These are phyloP conservation scores for Tethea ocularis DNA, from an alignment of 2,888 invertebrate genomes.

Conservation along the genomic window DNA sequence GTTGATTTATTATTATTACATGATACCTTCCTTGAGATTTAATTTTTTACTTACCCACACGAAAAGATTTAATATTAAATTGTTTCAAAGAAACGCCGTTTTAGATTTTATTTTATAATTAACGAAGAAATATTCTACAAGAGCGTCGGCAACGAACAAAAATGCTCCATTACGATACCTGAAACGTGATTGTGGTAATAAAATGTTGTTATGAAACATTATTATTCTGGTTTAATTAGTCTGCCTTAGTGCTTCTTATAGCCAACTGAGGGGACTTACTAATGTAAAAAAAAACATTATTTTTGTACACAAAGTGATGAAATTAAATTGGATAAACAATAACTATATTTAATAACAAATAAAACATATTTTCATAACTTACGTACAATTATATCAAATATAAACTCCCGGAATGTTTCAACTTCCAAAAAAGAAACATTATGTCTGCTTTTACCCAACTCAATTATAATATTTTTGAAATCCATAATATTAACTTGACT, in stretches of 20 bases:
- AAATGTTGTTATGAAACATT: neutral
- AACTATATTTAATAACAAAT: no score
- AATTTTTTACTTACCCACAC: neutral
- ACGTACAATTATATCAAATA: no score
- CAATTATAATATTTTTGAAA: no score
- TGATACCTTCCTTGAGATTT: no score
- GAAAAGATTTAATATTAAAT: neutral
- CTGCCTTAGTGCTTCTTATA: neutral
- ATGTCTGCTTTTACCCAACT: no score
- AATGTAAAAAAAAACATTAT: neutral
- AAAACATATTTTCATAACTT: no score
- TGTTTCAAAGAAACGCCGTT: neutral
- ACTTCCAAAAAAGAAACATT: no score
- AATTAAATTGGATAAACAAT: no score
- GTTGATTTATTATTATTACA: no score
- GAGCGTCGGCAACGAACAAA: neutral
- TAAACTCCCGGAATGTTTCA: no score
- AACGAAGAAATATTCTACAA: neutral
- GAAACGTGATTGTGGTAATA: conserved; percentile 9
- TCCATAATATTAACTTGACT: no score
- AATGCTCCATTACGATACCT: neutral
- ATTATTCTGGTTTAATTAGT: neutral
- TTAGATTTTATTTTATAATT: conserved; percentile 2
- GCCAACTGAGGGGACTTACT: neutral
- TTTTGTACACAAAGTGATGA: no score